These are phyloP conservation scores for Caretta caretta DNA, from an alignment of 2,113 vertebrate species.

Conservation along the genomic window DNA sequence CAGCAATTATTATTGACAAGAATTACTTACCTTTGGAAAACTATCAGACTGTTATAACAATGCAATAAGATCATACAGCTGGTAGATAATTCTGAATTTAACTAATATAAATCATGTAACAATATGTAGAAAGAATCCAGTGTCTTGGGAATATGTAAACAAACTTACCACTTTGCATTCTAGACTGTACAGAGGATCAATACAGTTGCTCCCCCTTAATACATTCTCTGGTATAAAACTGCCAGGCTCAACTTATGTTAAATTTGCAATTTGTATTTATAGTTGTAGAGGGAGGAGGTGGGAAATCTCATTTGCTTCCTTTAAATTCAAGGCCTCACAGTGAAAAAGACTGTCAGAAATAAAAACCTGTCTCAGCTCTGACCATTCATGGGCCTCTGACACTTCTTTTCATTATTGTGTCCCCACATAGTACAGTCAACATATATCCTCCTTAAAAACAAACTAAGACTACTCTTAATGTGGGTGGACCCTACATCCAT, in stretches of 20 bases:
- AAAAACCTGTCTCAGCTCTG: neutral
- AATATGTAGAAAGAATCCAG: neutral
- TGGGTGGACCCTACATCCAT: neutral
- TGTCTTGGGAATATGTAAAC: neutral
- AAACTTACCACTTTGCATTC: neutral
- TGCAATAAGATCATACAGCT: neutral
- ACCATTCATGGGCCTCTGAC: neutral
- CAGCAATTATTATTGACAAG: neutral
- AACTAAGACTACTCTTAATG: neutral
- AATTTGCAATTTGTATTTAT: neutral
- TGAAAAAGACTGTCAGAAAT: neutral
- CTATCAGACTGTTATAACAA: neutral
- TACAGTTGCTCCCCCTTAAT: neutral
- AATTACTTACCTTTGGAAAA: neutral
- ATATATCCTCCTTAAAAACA: slow-evolving; percentile 40
- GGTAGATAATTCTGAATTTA: neutral
- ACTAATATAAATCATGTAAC: neutral
- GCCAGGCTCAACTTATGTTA: neutral
- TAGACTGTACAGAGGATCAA: neutral
- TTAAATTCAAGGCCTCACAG: neutral
- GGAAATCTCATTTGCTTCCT: neutral
- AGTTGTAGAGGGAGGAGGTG: neutral
- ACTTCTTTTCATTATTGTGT: slow-evolving; percentile 3
- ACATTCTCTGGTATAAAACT: neutral
- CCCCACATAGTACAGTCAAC: slow-evolving; percentile 20